These are phyloP conservation scores for Ooceraea biroi DNA, from an alignment of 1,140 invertebrate genomes.

Conservation along the genomic window DNA sequence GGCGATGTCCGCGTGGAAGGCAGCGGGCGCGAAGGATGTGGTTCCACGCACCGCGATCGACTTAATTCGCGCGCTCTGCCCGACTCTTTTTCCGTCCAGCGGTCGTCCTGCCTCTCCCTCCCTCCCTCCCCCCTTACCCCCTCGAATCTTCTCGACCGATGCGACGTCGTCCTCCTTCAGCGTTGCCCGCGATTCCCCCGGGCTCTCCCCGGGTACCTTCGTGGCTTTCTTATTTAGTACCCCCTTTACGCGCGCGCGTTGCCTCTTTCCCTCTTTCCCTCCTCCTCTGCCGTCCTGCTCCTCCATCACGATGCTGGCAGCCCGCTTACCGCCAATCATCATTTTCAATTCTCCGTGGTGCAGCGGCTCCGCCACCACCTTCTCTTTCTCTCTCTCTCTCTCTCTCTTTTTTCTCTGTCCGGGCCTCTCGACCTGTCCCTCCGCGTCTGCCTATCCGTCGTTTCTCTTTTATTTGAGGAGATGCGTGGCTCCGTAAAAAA, in stretches of 20 bases:
- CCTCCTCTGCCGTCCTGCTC: conserved; percentile 38
- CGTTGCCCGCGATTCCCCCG: conserved; percentile 63
- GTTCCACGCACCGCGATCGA: conserved; percentile 86
- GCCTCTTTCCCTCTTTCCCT: conserved; percentile 18
- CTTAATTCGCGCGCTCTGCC: conserved; percentile 84
- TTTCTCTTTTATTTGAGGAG: conserved; percentile 55
- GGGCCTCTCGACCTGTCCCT: conserved; percentile 8
- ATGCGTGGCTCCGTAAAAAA: conserved; percentile 66
- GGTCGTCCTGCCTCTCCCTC: conserved; percentile 57
- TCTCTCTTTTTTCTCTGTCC: conserved; percentile 14
- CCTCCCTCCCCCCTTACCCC: conserved; percentile 57
- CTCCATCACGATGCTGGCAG: conserved; percentile 70
- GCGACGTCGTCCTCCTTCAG: conserved; percentile 74
- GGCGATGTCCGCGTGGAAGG: conserved; percentile 81
- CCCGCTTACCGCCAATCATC: conserved; percentile 83
- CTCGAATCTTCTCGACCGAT: neutral
- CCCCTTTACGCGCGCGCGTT: conserved; percentile 40
- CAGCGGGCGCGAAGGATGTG: conserved; percentile 84
- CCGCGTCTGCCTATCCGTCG: conserved; percentile 7
- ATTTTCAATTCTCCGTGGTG: conserved; percentile 84
- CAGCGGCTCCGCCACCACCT: conserved; percentile 75
- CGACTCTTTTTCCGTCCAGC: conserved; percentile 80
- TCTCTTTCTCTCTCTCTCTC: conserved; percentile 51
- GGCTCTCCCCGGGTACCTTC: conserved; percentile 59
- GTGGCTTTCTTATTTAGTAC: conserved; percentile 75